A percentile compares a stretch with the other conserved stretches of the same genome.
These are phyloP conservation scores for Hypomecis punctinalis DNA, from an alignment of 2,888 invertebrate species.

Conservation along the genomic window DNA sequence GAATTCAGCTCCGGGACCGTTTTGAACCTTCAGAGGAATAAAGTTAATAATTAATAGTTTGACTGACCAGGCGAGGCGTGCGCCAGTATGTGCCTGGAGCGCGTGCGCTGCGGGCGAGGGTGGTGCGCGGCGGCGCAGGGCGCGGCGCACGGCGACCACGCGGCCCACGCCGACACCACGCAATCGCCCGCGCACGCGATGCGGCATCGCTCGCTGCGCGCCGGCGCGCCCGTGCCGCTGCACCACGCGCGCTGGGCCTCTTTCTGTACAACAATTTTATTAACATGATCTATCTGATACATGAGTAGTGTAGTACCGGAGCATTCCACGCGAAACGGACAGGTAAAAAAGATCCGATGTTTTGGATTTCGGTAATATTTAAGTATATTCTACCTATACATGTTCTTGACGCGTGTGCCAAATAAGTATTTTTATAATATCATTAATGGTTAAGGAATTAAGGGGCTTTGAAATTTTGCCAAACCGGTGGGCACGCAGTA, in stretches of 20 bases:
- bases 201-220: constrained; percentile 84
- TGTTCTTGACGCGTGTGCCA: no score
- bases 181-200: constrained; percentile 89
- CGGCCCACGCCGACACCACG: constrained; percentile 87
- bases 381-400: no score
- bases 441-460: no score
- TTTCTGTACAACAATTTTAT: constrained; percentile 59
- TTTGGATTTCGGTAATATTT: no score
- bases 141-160: constrained; percentile 83
- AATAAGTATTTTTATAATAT: no score
- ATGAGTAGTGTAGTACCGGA: no score
- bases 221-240: constrained; percentile 75
- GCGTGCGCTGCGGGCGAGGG: constrained; percentile 59
- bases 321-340: no score
- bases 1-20: no score
- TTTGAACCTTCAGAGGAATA: constrained; percentile 1
- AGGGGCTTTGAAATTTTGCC: no score
- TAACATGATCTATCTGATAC: not conserved
- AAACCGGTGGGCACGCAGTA: no score
- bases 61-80: constrained; percentile 67
- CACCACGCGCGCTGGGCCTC: constrained; percentile 83
- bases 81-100: constrained; percentile 38
- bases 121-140: constrained; percentile 66
- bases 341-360: no score
- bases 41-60: not conserved